Percentiles rank a stretch among this genome's conserved stretches.
Evolutionary conservation across 2,888 invertebrate genomes (phyloP).

Genomic region (Cerastis leucographa): DNA sequence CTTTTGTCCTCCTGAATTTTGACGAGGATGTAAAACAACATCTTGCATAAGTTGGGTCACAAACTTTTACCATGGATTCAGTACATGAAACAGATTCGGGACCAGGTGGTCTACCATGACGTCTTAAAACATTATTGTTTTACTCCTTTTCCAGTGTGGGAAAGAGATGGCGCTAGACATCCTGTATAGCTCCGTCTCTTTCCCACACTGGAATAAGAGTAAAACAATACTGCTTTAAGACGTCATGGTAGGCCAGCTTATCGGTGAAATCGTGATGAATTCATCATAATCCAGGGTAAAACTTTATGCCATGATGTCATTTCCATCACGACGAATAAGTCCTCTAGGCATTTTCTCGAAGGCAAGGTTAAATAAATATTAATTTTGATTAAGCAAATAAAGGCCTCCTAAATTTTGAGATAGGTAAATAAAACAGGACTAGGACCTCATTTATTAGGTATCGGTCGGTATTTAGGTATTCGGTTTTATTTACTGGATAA

Average conservation of each 20-base stretch:
- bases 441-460: background rate
- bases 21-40: no score
- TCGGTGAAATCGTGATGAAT: background rate
- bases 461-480: background rate
- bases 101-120: no score
- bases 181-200: no score
- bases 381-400: background rate
- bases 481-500: slow-evolving; percentile 17
- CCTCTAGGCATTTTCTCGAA: background rate
- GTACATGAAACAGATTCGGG: background rate
- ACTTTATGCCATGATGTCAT: background rate
- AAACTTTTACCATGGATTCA: background rate
- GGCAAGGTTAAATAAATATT: background rate
- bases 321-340: background rate
- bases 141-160: no score
- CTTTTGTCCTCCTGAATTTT: no score
- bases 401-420: background rate
- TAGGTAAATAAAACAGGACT: background rate
- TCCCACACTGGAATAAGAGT: no score
- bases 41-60: no score
- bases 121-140: no score
- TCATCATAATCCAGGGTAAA: background rate
- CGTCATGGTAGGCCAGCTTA: no score
- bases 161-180: no score
- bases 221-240: no score